Evolutionary conservation across 2,797 vertebrate species (phyloP).

Genomic region (Orestias chungarensis): DNA sequence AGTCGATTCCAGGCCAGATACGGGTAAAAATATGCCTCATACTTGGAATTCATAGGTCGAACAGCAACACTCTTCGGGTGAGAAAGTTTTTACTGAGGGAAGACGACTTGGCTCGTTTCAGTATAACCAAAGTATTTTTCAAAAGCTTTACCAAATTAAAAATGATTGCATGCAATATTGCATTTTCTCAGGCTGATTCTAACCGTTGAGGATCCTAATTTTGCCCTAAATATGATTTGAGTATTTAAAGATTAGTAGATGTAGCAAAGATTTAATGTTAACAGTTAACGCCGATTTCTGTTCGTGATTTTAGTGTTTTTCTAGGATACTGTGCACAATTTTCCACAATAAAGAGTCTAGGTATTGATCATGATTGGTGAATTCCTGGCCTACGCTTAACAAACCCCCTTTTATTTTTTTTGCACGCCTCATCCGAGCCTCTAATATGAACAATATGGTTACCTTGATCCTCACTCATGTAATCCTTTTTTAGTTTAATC

Average conservation of each 20-base stretch:
- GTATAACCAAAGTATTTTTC: background rate
- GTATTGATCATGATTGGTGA: background rate
- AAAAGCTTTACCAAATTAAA: no score
- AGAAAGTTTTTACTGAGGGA: background rate
- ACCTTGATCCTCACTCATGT: slow-evolving; percentile 50
- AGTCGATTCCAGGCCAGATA: background rate
- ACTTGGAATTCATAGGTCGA: background rate
- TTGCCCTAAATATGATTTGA: no score
- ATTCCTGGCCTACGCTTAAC: background rate
- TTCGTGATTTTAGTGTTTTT: background rate
- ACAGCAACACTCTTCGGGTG: background rate
- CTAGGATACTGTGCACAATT: no score
- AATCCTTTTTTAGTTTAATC: slow-evolving; percentile 64
- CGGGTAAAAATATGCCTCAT: no score
- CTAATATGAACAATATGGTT: slow-evolving; percentile 39
- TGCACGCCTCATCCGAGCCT: slow-evolving; percentile 7
- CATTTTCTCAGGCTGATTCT: background rate
- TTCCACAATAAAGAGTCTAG: no score
- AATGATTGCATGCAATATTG: background rate
- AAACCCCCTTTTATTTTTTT: background rate
- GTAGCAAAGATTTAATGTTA: no score
- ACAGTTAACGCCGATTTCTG: no score
- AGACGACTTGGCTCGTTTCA: background rate
- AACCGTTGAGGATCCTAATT: no score
- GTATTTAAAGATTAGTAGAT: no score